Evolutionary conservation across 2,113 vertebrate genomes (phyloP).

Genomic region (Indri indri): DNA sequence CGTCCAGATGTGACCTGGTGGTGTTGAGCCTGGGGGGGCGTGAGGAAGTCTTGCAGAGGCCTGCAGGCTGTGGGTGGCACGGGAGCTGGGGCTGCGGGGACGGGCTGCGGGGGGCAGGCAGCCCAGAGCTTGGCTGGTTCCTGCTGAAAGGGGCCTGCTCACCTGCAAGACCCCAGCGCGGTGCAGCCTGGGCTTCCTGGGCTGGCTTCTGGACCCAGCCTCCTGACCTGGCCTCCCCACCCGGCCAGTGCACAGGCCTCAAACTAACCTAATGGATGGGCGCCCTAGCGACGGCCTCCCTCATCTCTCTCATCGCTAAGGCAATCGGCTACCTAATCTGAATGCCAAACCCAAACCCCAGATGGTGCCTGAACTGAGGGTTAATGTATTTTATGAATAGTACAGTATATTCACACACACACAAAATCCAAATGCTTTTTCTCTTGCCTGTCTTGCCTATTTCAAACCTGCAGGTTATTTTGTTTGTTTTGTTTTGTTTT

Average conservation of each 20-base stretch:
- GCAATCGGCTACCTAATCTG: neutral
- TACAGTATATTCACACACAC: neutral
- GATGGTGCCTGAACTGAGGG: neutral
- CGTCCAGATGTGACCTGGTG: fast-evolving
- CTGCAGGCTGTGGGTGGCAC: neutral
- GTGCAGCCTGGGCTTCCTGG: too few species aligned
- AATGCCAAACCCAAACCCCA: neutral
- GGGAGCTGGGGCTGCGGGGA: neutral
- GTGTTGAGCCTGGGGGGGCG: fast-evolving
- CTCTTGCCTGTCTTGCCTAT: neutral
- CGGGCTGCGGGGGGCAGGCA: too few species aligned
- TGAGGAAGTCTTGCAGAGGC: neutral
- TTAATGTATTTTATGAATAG: neutral
- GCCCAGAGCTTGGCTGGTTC: neutral
- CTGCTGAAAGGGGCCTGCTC: neutral
- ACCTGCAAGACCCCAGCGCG: neutral
- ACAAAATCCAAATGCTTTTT: too few species aligned
- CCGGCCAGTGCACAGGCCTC: too few species aligned
- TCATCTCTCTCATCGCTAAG: neutral
- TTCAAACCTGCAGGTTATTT: neutral
- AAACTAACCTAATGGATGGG: too few species aligned
- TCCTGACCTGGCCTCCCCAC: too few species aligned
- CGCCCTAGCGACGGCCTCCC: neutral
- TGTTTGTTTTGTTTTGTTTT: neutral
- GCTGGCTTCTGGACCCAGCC: too few species aligned